Base-by-base conservation (phyloP, 1,140 invertebrate genomes). In the Papilio polytes region DNA sequence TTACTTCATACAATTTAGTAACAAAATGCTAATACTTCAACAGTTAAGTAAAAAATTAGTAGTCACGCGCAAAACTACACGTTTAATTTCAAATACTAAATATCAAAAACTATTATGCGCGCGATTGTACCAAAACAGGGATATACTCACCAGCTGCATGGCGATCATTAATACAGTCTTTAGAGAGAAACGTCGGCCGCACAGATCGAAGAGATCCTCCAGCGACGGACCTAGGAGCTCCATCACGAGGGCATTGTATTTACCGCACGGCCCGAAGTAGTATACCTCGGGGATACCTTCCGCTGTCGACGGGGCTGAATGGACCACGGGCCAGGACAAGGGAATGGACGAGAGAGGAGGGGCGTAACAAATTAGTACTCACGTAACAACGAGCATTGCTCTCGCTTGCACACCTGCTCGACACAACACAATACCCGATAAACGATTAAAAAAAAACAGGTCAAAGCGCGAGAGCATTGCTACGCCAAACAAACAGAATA, bases 191-290 rank as follows among this genome's bases (percentile, higher is more conserved):
- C 98, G 98, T 92, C 99, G 97, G 94, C 99, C 99, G 96, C 99
- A 99, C 88, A 99, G 96, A 96, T 99, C 99, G 96, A 99, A 99
- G 82, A 99, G 97, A 96, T 99, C 99, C 96, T 99, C 99, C 89
- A 99, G 96, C 94, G 98, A 99, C 86, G 99, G 99, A 85, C 99
- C 99, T 87, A 99, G 96, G 84, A 99, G 97, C 96, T 99, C 99
- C 98, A 99, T 99, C 88, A 99, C 99, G 95, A 99, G 96, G 83
- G 99, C 99, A 96, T 99, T 99, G 97, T 99, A 99, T 96, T 99
- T 99, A 89, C 98, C 99, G 96, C 99, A 99, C 84, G 99, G 99
- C 82, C 99, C 99, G 96, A 99, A 99, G 96, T 99, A 99, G 96
- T 99, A 99, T 87, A 99, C 98, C 96, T 99, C 98, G 85, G 99